Conservation (phyloP, 2,888 invertebrate species). For the Drosophila peninsularis region DNA sequence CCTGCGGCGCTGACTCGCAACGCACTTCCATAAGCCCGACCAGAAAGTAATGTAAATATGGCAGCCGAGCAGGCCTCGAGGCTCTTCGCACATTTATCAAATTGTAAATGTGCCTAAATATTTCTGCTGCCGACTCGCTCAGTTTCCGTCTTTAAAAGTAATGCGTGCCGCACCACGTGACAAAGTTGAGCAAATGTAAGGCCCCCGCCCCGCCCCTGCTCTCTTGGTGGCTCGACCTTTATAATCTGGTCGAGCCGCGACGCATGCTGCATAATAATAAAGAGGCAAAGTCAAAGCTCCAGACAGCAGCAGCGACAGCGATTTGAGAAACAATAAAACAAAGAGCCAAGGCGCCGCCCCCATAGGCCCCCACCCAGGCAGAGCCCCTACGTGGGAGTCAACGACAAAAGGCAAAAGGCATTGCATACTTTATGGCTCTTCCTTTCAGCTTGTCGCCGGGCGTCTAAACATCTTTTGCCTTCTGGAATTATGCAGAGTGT, state of each 20-base stretch:
- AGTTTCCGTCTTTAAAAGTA: conserved; percentile 52
- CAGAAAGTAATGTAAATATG: background rate
- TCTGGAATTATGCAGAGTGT: conserved; percentile 30
- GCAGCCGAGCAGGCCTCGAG: conserved; percentile 1
- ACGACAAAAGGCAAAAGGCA: conserved; percentile 32
- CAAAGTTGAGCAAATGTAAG: conserved; percentile 61
- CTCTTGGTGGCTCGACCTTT: conserved; percentile 45
- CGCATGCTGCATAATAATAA: conserved; percentile 64
- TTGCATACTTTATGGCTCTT: conserved; percentile 59
- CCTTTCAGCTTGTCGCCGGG: conserved; percentile 26
- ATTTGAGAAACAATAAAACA: conserved; percentile 67
- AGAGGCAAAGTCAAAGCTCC: conserved; percentile 53
- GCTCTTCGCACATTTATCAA: conserved; percentile 65
- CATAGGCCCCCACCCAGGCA: conserved; percentile 21
- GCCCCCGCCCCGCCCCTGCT: background rate
- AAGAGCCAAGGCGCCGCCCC: conserved; percentile 33
- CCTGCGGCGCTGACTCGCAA: conserved; percentile 48
- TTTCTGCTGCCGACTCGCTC: conserved; percentile 12
- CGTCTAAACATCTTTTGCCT: conserved; percentile 49
- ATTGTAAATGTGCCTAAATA: conserved; percentile 50
- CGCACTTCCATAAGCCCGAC: conserved; percentile 52
- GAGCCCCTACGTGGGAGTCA: conserved; percentile 32
- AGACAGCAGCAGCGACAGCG: conserved; percentile 49
- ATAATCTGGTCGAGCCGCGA: conserved; percentile 61
- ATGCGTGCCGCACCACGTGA: conserved; percentile 58